Evolutionary conservation across 2,888 invertebrate species (phyloP), one percentile per base, ranked within the genome.

Genomic region (Amblyjoppa fuscipennis): DNA sequence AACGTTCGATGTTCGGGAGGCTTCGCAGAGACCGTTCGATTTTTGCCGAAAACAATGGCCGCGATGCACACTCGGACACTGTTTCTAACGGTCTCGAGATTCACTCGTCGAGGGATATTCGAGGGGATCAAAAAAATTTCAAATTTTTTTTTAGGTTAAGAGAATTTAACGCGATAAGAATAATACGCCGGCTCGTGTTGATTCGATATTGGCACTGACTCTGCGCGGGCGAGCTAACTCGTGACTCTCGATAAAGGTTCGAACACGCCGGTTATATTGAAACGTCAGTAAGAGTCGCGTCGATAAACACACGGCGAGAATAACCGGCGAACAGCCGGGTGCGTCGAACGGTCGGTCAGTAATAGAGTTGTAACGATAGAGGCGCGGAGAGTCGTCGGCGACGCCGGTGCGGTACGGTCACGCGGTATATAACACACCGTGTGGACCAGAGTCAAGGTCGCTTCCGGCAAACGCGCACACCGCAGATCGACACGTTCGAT

Each of bases 361-460:
- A 53, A 82, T 53, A 70, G 70, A 71, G 71, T 31, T 16, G 59
- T 41, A 41, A 34, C 45, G 41, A 74, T 66, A 49, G 13, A 45
- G 49, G 69, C 34, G 51, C 68, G 69, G 34, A 25, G 59, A 28
- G 25, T 59, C 56, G 59, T 28, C 28, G 59, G 59, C 59, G 28
- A 28, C n/a, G 69, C 59, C 64, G 69, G 69, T 81, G 41, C 78
- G 69, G 56, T 77, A 69, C 78, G 81, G 84, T 75, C 77, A 85
- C 59, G 85, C 61, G 73, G 66, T 74, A 53, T 59, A 59, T 59
- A 59, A 59, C 59, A 25, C 59, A 59, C 59, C 59, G 66, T 68
- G 51, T 49, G 79, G 71, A 85, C 64, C 83, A 83, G 80, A 81
- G 85, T 86, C 85, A 86, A 83, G 85, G 85, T 86, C 83, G 49